Conservation (phyloP, 2,888 invertebrate species). For the Temnothorax rugatulus region DNA sequence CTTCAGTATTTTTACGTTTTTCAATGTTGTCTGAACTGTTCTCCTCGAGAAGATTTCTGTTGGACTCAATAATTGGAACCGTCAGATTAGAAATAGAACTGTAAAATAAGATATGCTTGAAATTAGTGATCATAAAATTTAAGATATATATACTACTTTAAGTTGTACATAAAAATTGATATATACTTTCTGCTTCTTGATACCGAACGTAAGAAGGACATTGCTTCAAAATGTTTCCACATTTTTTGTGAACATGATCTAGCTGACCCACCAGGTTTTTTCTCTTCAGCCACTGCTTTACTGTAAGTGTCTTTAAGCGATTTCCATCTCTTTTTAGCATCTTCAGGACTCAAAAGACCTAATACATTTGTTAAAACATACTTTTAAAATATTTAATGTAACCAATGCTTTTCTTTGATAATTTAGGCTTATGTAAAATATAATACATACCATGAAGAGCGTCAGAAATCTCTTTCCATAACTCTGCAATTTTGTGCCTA, state of each 20-base stretch:
- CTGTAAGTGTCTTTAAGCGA: background rate
- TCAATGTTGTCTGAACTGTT: background rate
- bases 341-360: background rate
- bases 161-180: background rate
- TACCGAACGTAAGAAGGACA: background rate
- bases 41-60: background rate
- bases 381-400: background rate
- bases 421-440: background rate
- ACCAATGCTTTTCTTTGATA: background rate
- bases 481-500: too few relatives aligned
- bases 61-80: background rate
- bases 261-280: background rate
- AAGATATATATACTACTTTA: background rate
- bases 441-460: too few relatives aligned
- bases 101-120: conserved; percentile 3
- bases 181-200: background rate
- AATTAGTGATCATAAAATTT: background rate
- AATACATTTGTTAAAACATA: background rate
- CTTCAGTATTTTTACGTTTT: background rate
- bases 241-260: background rate
- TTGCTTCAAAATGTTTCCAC: background rate
- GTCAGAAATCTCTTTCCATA: too few relatives aligned
- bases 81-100: background rate
- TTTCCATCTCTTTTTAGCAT: background rate
- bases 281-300: conserved; percentile 1